A percentile compares a stretch with the other conserved stretches of the same genome.
Conservation (phyloP, 2,888 invertebrate species). For the Luperina testacea region DNA sequence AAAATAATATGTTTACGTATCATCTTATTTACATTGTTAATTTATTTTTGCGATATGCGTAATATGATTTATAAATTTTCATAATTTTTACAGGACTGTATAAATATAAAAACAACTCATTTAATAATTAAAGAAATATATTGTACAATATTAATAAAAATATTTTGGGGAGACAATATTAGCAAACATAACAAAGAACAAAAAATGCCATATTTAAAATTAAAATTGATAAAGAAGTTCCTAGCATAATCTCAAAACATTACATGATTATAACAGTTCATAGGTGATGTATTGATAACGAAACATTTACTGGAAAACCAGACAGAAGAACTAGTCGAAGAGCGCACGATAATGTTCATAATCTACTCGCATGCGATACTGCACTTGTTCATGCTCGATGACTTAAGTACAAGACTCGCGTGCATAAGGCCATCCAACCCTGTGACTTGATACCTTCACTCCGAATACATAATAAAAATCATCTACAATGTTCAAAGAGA, state of each 20-base stretch:
- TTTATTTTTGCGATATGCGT: slow-evolving; percentile 83
- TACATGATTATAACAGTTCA: slow-evolving; percentile 69
- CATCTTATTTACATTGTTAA: slow-evolving; percentile 82
- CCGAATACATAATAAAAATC: slow-evolving; percentile 66
- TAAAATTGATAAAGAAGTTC: slow-evolving; percentile 74
- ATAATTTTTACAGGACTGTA: slow-evolving; percentile 79
- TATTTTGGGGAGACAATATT: slow-evolving; percentile 81
- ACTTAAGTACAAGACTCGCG: slow-evolving; percentile 74
- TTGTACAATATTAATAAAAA: slow-evolving; percentile 83
- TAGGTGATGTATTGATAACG: slow-evolving; percentile 73
- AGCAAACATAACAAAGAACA: slow-evolving; percentile 89
- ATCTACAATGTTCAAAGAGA: slow-evolving; percentile 70
- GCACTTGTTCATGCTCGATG: slow-evolving; percentile 68
- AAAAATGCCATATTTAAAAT: slow-evolving; percentile 74
- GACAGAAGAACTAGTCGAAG: slow-evolving; percentile 56
- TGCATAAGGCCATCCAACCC: slow-evolving; percentile 81
- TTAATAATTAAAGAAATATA: slow-evolving; percentile 80
- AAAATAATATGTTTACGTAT: slow-evolving; percentile 80
- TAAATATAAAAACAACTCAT: slow-evolving; percentile 85
- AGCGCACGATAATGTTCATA: slow-evolving; percentile 62
- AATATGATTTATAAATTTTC: slow-evolving; percentile 81
- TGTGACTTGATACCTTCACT: slow-evolving; percentile 76
- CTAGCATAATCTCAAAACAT: slow-evolving; percentile 85
- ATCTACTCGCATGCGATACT: slow-evolving; percentile 68
- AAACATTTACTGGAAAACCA: slow-evolving; percentile 61